Evolutionary conservation across 2,888 invertebrate genomes (phyloP).

Genomic region (Rhogogaster chlorosoma): DNA sequence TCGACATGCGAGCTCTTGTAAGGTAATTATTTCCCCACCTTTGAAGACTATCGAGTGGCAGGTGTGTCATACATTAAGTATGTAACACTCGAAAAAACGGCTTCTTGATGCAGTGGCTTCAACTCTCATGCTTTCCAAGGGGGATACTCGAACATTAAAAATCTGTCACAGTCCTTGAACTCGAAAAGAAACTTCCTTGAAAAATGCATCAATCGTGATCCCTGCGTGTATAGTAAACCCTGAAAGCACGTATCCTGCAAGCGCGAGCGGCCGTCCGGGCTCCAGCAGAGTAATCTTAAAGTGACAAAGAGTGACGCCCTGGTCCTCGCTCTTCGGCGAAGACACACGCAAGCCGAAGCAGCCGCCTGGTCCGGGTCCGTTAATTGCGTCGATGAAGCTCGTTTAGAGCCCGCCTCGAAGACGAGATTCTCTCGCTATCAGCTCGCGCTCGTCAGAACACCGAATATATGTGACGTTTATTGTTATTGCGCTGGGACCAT

Average conservation of each 20-base stretch:
- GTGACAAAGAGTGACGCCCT: conserved; percentile 46
- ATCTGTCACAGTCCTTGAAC: conserved; percentile 31
- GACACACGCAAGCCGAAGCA: conserved; percentile 21
- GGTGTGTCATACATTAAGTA: conserved; percentile 41
- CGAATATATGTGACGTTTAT: conserved; percentile 69
- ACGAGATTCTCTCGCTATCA: conserved; percentile 63
- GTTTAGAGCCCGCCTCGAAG: conserved; percentile 62
- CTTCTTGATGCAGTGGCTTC: conserved; percentile 9
- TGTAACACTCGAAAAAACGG: conserved; percentile 27
- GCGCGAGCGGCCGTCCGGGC: background rate
- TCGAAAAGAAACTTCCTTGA: background rate
- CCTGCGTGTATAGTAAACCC: background rate
- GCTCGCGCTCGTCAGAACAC: conserved; percentile 57
- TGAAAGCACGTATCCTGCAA: background rate
- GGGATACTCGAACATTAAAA: background rate
- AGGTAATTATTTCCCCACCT: conserved; percentile 44
- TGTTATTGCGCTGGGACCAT: conserved; percentile 69
- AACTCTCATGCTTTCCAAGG: background rate
- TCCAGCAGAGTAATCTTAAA: conserved; percentile 24
- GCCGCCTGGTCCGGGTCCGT: conserved; percentile 56
- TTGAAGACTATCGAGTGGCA: conserved; percentile 17
- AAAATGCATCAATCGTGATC: background rate
- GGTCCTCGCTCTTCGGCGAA: conserved; percentile 31
- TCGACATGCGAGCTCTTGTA: conserved; percentile 43
- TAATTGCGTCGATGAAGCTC: conserved; percentile 68